phyloP scores from a whole-genome alignment of 1,140 invertebrate species.

The Mactra quadrangularis region DNA sequence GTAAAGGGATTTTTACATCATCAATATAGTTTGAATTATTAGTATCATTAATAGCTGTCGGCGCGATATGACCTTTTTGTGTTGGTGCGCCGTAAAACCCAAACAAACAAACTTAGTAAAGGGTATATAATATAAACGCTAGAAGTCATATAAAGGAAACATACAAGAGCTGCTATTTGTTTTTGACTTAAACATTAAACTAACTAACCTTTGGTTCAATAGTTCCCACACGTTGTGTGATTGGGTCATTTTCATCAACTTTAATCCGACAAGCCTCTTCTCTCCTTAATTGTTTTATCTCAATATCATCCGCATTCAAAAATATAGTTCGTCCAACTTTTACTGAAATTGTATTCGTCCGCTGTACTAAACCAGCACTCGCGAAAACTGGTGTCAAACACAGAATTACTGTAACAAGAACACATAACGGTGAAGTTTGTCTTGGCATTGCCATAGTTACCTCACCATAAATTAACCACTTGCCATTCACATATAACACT shows the following conservation, averaged over 20 bases:
- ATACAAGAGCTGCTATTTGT: too few relatives aligned
- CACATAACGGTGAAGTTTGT: background rate
- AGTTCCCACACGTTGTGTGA: constrained; percentile 77
- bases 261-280: constrained; percentile 76
- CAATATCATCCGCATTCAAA: constrained; percentile 76
- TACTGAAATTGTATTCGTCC: constrained; percentile 64
- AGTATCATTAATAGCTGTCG: too few relatives aligned
- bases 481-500: constrained; percentile 21
- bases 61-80: too few relatives aligned
- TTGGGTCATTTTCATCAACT: constrained; percentile 79
- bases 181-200: too few relatives aligned
- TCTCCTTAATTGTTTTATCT: constrained; percentile 61
- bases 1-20: too few relatives aligned
- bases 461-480: background rate
- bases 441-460: background rate
- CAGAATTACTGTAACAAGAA: background rate
- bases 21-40: too few relatives aligned
- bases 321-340: constrained; percentile 77
- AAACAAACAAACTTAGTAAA: too few relatives aligned
- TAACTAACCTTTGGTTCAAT: constrained; percentile 78
- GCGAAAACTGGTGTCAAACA: constrained; percentile 16
- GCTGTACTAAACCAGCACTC: constrained; percentile 30
- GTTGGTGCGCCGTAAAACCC: too few relatives aligned
- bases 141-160: too few relatives aligned
- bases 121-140: too few relatives aligned